Base-by-base conservation (phyloP, 2,888 invertebrate species). In the Agrotis ipsilon region DNA sequence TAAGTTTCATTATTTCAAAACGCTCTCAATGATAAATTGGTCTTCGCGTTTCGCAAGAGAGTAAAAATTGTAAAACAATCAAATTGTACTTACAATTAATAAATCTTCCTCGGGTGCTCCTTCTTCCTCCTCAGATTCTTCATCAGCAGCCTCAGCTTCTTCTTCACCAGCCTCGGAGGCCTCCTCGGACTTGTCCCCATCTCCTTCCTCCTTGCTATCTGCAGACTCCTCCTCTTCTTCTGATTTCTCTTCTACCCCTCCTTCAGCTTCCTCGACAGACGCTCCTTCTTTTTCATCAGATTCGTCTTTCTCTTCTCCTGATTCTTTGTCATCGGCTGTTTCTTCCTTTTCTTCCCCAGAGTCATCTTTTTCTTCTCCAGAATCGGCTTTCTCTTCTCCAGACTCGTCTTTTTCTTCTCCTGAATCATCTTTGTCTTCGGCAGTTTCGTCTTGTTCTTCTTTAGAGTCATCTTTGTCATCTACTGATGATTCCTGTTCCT, bases 81-180 rank as follows among this genome's bases (percentile, higher is more conserved):
- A 48, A 24, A 11, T 54, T 16, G n/a, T 54, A 87, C 93, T 90
- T 92, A 97, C 97, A 93, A 97, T 94, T 80, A 97, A 94, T 82
- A 97, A 92, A 84, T 97, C 97, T 90, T 97, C 97, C 91, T 97
- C 97, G n/a, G 97, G 97, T 21, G 96, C 95, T 74, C 96, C 97
- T 80, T 95, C 95, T 80, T 94, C 94, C 27, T 83, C 78, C 11
- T 54, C 72, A 75, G 72, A 65, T 72, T 85, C 87, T 66, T 72
- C 72, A 49, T 77, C 74, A 39, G 63, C 9, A 52, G 83, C 86
- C 72, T 86, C 78, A 46, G 88, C 86, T 63, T 83, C 82, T 55
- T 93, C 92, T 78, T 91, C 89, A 64, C 92, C 78, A 71, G 73
- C 68, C 61, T 86, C 88, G 49, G 76, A 89, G 73, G 80, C 74